Evolutionary conservation across 2,888 invertebrate genomes (phyloP), one percentile per base, ranked within the genome.

Genomic region (Watsonalla cultraria): DNA sequence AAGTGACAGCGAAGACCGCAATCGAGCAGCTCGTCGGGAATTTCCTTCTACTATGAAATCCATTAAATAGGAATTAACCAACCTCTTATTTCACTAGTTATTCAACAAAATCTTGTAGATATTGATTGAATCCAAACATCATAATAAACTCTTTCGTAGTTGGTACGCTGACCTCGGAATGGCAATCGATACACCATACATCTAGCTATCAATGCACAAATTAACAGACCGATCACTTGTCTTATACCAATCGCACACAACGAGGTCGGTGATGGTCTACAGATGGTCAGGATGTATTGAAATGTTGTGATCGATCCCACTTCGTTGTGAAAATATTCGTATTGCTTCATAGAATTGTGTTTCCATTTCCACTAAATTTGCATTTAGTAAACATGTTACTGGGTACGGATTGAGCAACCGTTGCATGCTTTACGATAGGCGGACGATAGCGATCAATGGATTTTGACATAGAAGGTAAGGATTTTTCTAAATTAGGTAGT

Each of bases 271-370:
- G 42, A 42, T 42, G 8, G 5, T 42, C 11, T 5, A 11, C 42
- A 42, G 42, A 42, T 42, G 42, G 42, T 42, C 11, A 42, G 42
- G 5, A 11, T 42, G 42, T 42, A 42, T 42, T 42, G 42, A 42
- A 42, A 11, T 42, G 42, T 42, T 42, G 42, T 11, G 42, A 42
- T 42, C 42, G 11, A 11, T 42, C 8, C 5, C 42, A 11, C 39
- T 11, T 46, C 33, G 14, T 52, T 39, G 14, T 39, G 51, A 52
- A 24, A 57, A 53, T 42, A 42, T 42, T 42, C 11, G 42, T 42
- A 42, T 42, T 42, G 11, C 11, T 42, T 42, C 42, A 11, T 37
- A 42, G 42, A 11, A 11, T 8, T 11, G 11, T 8, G 5, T 42
- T 42, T 42, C 5, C 42, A 42, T 11, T 42, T 42, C 37, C 37